Evolutionary conservation across 2,797 vertebrate genomes (phyloP).

Genomic region (Micrastur ruficollis): DNA sequence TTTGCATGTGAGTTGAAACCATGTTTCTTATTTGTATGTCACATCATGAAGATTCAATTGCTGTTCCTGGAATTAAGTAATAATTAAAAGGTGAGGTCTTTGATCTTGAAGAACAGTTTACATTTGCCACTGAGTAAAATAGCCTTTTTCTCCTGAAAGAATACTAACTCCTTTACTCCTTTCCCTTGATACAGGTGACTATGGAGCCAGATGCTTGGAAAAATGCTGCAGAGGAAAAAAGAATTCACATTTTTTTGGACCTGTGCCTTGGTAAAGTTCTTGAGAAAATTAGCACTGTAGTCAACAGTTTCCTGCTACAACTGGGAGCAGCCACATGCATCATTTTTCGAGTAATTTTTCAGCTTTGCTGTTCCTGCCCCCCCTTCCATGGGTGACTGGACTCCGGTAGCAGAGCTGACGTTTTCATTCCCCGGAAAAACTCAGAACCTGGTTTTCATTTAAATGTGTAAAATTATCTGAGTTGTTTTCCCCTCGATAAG

Average conservation of each 20-base stretch:
- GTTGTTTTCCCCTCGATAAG: conserved; percentile 59
- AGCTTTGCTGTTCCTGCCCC: neutral
- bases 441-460: conserved; percentile 44
- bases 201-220: neutral
- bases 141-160: neutral
- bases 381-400: neutral
- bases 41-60: neutral
- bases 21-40: neutral
- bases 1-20: neutral
- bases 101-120: neutral
- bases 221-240: neutral
- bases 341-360: neutral
- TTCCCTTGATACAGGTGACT: neutral
- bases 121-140: neutral
- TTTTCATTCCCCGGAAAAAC: conserved; percentile 38
- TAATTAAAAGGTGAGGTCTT: neutral
- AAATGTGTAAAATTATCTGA: conserved; percentile 63
- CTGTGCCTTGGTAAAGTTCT: neutral
- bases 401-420: neutral
- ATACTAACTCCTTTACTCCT: neutral
- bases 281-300: neutral
- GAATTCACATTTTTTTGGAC: neutral
- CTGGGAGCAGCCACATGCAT: neutral
- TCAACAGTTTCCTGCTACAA: neutral
- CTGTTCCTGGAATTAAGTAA: neutral